Evolutionary conservation across 2,888 invertebrate genomes (phyloP), one percentile per base, ranked within the genome.

Genomic region (Exephanes ischioxanthus): DNA sequence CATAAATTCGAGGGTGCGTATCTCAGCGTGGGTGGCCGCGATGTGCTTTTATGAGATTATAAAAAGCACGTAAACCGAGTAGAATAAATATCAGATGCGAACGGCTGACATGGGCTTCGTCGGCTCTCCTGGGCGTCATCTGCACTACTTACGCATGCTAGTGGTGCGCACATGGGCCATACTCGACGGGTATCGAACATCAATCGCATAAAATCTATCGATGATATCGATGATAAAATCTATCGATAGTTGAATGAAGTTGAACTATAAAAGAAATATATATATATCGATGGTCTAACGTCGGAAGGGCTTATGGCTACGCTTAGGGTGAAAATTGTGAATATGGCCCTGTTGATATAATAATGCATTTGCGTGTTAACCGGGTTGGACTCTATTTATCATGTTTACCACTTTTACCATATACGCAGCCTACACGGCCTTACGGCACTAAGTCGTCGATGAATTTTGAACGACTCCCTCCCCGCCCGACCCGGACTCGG

Each of bases 61-160:
- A 55, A 71, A 26, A 48, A 26, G 37, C 48, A n/a, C 58, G 71
- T 71, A 7, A 78, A 78, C 55, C 61, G 45, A 45, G 22, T 58
- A 41, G 68, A 66, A 72, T 30, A 41, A 61, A 71, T 63, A 71
- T 72, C 30, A 51, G 63, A 80, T 37, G 61, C 53, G 41, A 61
- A n/a, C 37, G n/a, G 72, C 37, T 72, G 51, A 71, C 72, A 71
- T 63, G 79, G 51, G 26, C 2, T 66, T 63, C 37, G 70, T 71
- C 61, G 61, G 33, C 30, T 11, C 51, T 67, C 16, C 22, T 55
- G 67, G 37, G 22, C 22, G 37, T 79, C 16, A 22, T 72, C 22
- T 22, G 11, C 26, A 63, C 30, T 48, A 22, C 45, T 33, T 16
- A 48, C 26, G 30, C 14, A 51, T 67, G 51, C 48, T 51, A 63